Evolutionary conservation across 1,140 invertebrate genomes (phyloP), one percentile per base, ranked within the genome.

Genomic region (Sarcophaga peregrina): DNA sequence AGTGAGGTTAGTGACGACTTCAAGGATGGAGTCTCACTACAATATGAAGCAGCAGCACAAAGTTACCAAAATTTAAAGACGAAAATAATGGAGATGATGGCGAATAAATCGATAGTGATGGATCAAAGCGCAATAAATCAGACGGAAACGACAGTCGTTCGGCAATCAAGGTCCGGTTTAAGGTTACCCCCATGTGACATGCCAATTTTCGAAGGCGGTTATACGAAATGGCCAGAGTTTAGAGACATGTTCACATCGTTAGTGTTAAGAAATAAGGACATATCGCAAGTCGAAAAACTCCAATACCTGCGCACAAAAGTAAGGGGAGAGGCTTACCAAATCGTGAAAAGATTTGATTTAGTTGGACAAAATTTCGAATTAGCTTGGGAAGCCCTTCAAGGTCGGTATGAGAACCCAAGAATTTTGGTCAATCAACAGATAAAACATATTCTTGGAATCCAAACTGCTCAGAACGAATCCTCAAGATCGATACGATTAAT

Each of bases 331-430:
- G 73, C 73, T 11, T 25, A 9, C 0, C 10, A 25, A 15, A 74
- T 74, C 15, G 73, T 74, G 3, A 37, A 74, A 15, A 9, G 37
- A 45, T 74, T 37, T 13, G 25, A 13, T 11, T 9, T 46, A 13
- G 15, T 13, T 37, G 73, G 46, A 13, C 25, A 37, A 15, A 74
- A 74, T 74, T 74, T 74, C 11, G 46, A 46, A 0, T 74, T 74
- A 74, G 73, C 73, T 74, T 74, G 73, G 73, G 73, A 74, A 13
- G 73, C 73, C 6, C 15, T 74, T 6, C 37, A 74, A 15, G 10
- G 1, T 37, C 37, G 73, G 10, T 74, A 13, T 45, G 45, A 74
- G 15, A 74, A 74, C 45, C 37, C 8, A 3, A 6, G 73, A 7
- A 37, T 74, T 11, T 45, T 74, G 13, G 73, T 74, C 10, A 13